Evolutionary conservation across 2,113 vertebrate genomes (phyloP).

Genomic region (Marcusenius ussheri): DNA sequence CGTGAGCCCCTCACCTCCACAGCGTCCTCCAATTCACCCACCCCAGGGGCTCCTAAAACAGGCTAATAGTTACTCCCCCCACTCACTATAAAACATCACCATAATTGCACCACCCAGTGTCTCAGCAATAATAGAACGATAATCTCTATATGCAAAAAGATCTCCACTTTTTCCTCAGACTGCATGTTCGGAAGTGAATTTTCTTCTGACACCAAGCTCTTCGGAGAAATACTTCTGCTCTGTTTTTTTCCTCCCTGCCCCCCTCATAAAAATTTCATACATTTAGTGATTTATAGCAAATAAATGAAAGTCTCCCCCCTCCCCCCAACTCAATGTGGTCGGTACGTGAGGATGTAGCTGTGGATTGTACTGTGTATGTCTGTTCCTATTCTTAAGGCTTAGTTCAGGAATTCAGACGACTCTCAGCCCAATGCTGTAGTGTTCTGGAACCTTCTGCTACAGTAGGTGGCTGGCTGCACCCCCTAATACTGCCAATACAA

Average conservation of each 20-base stretch:
- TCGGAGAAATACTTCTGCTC: background rate
- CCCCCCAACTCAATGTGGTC: background rate
- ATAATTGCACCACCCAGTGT: background rate
- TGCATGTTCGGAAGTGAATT: background rate
- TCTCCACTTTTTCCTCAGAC: background rate
- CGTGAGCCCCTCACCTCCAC: background rate
- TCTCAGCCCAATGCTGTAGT: background rate
- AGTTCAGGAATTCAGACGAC: background rate
- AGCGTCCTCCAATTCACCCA: background rate
- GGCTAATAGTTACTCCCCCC: background rate
- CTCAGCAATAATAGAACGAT: background rate
- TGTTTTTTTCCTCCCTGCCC: background rate
- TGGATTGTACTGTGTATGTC: background rate
- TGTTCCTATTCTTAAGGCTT: too few species aligned
- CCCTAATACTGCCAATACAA: background rate
- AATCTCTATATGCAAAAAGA: background rate
- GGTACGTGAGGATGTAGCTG: background rate
- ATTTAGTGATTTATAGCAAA: constrained; percentile 5
- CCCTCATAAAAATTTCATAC: background rate
- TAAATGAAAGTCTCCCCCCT: background rate
- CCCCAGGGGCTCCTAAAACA: background rate
- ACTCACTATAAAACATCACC: background rate
- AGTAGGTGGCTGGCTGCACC: background rate
- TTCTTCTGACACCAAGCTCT: background rate
- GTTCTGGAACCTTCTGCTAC: background rate